Evolutionary conservation across 2,888 invertebrate genomes (phyloP), one percentile per base, ranked within the genome.

Genomic region (Tuta absoluta): DNA sequence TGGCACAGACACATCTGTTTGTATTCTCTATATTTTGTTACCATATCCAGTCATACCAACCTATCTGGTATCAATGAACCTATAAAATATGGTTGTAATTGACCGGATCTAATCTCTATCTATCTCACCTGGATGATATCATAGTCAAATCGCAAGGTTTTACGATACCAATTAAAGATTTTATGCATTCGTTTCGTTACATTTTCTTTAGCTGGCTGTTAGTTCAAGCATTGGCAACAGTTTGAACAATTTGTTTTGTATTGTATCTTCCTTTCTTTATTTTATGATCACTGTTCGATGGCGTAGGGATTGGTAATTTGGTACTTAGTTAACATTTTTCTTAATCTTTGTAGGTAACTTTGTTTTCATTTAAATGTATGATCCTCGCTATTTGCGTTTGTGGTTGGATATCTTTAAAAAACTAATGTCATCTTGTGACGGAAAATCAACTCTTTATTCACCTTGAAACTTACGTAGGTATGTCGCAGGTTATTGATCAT

Each of bases 361-460:
- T 21, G 33, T 37, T 38, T 48, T 37, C 41, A 8, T 14, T 45
- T n/a, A n/a, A n/a, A n/a, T n/a, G n/a, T n/a, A 45, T 62, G 61
- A 62, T 45, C 63, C 57, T 63, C 58, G n/a, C n/a, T n/a, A n/a
- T n/a, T n/a, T n/a, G n/a, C n/a, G n/a, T n/a, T n/a, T n/a, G n/a
- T n/a, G n/a, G 23, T n/a, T 33, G 2, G 4, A 8, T 41, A 66
- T n/a, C n/a, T n/a, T n/a, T n/a, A 62, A 66, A 66, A 51, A 41
- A 8, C 7, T 41, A 56, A 66, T 66, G 48, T 37, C 28, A 57
- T 37, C 23, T 60, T 24, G 28, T 61, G 23, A 49, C 59, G 57
- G 62, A 63, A 33, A 41, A 51, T 56, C 23, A 53, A 53, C 51
- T 23, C 12, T 53, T 23, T 4, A 53, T 53, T 23, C 14, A 23